Evolutionary conservation across 2,797 vertebrate species (phyloP).

Genomic region (Silurus aristotelis): DNA sequence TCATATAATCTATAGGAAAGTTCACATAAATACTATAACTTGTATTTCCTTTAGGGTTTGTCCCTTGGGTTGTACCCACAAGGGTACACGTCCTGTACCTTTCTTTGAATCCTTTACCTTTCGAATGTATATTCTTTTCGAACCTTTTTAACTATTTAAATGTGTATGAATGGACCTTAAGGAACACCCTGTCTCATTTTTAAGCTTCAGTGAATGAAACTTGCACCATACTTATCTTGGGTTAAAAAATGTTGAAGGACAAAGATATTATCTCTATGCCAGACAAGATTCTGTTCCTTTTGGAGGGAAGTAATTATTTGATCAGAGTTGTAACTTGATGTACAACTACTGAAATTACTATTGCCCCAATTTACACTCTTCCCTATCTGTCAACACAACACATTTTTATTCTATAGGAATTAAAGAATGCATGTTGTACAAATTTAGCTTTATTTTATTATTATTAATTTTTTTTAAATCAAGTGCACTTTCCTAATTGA

Average conservation of each 20-base stretch:
- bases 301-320: not conserved
- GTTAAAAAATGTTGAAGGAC: no score
- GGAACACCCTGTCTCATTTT: no score
- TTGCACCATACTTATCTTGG: not conserved
- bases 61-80: no score
- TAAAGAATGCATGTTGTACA: not conserved
- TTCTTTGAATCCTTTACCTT: not conserved
- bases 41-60: not conserved
- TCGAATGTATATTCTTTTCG: no score
- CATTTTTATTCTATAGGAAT: not conserved
- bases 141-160: not conserved
- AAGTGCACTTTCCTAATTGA: not conserved
- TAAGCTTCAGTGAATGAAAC: not conserved
- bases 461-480: not conserved
- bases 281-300: not conserved
- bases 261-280: no score
- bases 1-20: not conserved
- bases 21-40: not conserved
- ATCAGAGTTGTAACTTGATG: not conserved
- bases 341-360: not conserved
- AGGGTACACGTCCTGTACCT: not conserved
- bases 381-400: not conserved
- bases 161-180: not conserved
- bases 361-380: not conserved
- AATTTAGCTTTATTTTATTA: not conserved